Base-by-base conservation (phyloP, 2,888 invertebrate genomes). In the Gandaritis pyraliata region DNA sequence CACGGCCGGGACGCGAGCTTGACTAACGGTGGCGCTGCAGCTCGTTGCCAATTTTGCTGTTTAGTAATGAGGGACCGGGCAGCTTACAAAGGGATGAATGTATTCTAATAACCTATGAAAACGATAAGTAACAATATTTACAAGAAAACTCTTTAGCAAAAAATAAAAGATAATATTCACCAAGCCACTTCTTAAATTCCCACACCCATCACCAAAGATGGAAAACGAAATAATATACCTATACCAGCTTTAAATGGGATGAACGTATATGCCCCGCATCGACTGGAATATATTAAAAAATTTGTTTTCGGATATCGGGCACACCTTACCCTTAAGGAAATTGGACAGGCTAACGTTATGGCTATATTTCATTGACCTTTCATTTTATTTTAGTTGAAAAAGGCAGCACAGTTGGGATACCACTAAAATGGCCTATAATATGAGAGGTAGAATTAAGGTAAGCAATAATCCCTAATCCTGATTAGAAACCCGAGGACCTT, bases 201-300 rank as follows among this genome's bases (percentile, higher is more conserved):
- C 13, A 1, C 41, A 38, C 4, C 41, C 13, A 33, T 33, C 33
- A 33, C 8, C 33, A 11, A 33, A 11, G 33, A 11, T 33, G 33
- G 39, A 18, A n/a, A 12, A 8, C 2, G n/a, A 23, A n/a, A 23
- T 1, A 10, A 6, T 23, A 23, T 23, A 18, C 18, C 10, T 12
- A 45, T 43, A 41, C 45, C 23, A 5, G 71, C 69, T 66, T 73
- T 72, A 67, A 69, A 72, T 66, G 61, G 57, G 65, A 72, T 67
- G 67, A 72, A 41, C 63, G 69, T n/a, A n/a, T n/a, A n/a, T n/a
- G n/a, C n/a, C n/a, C n/a, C n/a, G 65, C 68, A 58, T 69, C 64
- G 67, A 23, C 53, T 48, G 57, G 60, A 61, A 77, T 74, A 77
- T 77, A 78, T 77, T 74, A 72, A 75, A 77, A 77, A 73, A 79